phyloP scores from a whole-genome alignment of 2,888 invertebrate species.

The Amphipoea oculea region DNA sequence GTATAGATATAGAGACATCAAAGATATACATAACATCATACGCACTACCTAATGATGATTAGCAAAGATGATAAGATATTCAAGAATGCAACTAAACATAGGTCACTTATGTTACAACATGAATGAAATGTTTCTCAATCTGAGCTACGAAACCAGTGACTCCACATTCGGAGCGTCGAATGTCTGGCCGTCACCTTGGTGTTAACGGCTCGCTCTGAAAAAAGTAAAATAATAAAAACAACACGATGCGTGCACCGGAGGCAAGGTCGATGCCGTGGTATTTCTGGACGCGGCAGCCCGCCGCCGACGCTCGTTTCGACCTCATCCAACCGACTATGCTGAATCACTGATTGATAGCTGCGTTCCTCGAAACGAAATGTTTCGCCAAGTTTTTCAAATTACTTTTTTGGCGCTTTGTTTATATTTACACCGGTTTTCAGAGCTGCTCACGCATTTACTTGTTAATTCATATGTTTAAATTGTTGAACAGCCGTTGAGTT shows the following conservation, averaged over 20 bases:
- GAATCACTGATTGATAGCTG: slow-evolving; percentile 84
- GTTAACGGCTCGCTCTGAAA: slow-evolving; percentile 79
- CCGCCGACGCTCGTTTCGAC: slow-evolving; percentile 73
- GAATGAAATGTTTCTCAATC: slow-evolving; percentile 45
- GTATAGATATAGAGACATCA: slow-evolving; percentile 46
- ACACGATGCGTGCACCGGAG: slow-evolving; percentile 83
- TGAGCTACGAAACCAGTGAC: slow-evolving; percentile 35
- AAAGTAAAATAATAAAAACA: slow-evolving; percentile 87
- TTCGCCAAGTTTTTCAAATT: slow-evolving; percentile 76
- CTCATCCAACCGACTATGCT: slow-evolving; percentile 76
- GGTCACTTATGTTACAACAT: slow-evolving; percentile 31
- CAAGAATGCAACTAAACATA: slow-evolving; percentile 31
- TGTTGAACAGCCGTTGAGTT: slow-evolving; percentile 21
- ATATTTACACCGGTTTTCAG: slow-evolving; percentile 46
- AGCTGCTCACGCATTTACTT: slow-evolving; percentile 23
- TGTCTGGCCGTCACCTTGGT: slow-evolving; percentile 85
- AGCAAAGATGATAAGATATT: slow-evolving; percentile 30
- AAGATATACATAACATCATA: slow-evolving; percentile 35
- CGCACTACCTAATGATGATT: slow-evolving; percentile 26
- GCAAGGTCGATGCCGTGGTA: slow-evolving; percentile 88
- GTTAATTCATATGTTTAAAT: slow-evolving; percentile 24
- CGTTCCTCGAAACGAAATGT: slow-evolving; percentile 76
- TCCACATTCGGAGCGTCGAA: slow-evolving; percentile 53
- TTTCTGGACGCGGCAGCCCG: slow-evolving; percentile 85
- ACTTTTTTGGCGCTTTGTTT: slow-evolving; percentile 55